phyloP scores from a whole-genome alignment of 2,797 vertebrate species.

The Gallinago nigripennis region DNA sequence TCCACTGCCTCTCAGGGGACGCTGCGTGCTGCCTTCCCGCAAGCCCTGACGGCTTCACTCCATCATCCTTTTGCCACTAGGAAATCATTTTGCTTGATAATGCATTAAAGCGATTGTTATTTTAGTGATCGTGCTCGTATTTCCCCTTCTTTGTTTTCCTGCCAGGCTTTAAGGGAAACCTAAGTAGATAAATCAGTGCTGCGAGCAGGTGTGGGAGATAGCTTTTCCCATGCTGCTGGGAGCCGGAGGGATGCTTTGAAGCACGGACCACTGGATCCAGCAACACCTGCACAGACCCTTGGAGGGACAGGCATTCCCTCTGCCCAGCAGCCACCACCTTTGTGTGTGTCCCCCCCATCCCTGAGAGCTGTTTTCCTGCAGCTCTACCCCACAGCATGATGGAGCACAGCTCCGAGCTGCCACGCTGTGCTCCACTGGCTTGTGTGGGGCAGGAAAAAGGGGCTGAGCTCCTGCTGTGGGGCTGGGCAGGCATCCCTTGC shows the following conservation, averaged over 20 bases:
- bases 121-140: conserved; percentile 24
- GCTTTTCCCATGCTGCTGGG: neutral
- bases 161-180: conserved; percentile 49
- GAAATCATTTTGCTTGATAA: conserved; percentile 31
- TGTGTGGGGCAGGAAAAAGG: neutral
- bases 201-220: neutral
- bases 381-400: accelerated
- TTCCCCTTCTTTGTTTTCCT: conserved; percentile 55
- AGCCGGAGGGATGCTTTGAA: neutral
- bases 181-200: conserved; percentile 32
- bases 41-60: neutral
- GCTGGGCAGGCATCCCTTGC: neutral
- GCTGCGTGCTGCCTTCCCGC: neutral
- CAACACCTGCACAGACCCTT: neutral
- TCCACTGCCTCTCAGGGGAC: accelerated
- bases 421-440: accelerated
- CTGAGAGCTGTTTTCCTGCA: neutral
- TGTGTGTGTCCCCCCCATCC: too few relatives aligned
- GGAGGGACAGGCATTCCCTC: neutral
- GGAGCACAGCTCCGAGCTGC: neutral
- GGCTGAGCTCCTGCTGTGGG: neutral
- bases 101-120: conserved; percentile 22
- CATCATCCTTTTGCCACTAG: conserved; percentile 41
- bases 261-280: neutral
- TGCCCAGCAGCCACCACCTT: neutral